A percentile compares a stretch with the other conserved stretches of the same genome.
These are phyloP conservation scores for Platyscapa corneri DNA, from an alignment of 1,140 invertebrate genomes.

Conservation along the genomic window DNA sequence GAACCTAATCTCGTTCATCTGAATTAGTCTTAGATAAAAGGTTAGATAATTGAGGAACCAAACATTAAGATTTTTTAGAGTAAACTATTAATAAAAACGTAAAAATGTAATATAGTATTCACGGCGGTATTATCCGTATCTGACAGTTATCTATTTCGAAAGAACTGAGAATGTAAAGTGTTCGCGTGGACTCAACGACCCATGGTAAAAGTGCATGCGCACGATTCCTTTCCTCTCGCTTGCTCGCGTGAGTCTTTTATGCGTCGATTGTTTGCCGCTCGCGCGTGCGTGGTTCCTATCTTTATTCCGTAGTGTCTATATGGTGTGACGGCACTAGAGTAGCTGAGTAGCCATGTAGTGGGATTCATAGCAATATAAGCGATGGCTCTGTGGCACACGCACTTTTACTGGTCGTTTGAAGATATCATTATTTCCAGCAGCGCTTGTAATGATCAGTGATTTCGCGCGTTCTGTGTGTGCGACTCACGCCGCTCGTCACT, in stretches of 20 bases:
- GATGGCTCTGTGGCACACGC: constrained; percentile 52
- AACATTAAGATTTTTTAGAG: no score
- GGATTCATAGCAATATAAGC: constrained; percentile 4
- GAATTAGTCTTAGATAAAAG: no score
- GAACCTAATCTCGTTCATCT: no score
- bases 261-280: constrained; percentile 16
- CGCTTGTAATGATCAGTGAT: constrained; percentile 26
- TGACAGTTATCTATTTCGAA: constrained; percentile 60
- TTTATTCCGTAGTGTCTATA: not conserved
- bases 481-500: not conserved
- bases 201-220: constrained; percentile 64
- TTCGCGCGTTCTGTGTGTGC: constrained; percentile 31
- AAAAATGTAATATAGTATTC: no score
- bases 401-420: constrained; percentile 56
- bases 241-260: constrained; percentile 28
- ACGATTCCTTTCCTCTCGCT: constrained; percentile 37
- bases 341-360: not conserved
- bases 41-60: no score
- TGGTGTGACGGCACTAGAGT: not conserved
- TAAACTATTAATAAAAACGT: no score
- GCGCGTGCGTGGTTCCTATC: constrained; percentile 19
- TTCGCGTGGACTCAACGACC: constrained; percentile 69
- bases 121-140: constrained; percentile 31
- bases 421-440: constrained; percentile 63
- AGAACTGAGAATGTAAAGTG: constrained; percentile 63